These are phyloP conservation scores for Hormaphis cornu DNA, from an alignment of 1,140 invertebrate genomes.

Conservation along the genomic window DNA sequence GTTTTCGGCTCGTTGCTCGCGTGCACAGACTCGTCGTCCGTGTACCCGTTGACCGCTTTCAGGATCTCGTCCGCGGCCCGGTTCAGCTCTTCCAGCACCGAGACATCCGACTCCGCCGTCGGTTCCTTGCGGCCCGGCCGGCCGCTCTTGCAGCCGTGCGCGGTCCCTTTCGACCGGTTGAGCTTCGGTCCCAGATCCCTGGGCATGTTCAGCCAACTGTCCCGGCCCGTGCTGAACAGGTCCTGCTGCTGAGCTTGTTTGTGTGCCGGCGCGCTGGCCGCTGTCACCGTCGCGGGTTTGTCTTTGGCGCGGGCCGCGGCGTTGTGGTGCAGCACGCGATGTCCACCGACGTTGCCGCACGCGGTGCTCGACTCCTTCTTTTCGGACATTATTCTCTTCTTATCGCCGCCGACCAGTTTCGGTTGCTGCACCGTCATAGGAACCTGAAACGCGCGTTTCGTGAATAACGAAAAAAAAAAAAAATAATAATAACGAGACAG, in stretches of 20 bases:
- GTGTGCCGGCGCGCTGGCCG: neutral
- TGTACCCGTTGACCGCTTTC: slow-evolving; percentile 47
- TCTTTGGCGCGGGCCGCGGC: neutral
- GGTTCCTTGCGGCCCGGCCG: neutral
- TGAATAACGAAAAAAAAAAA: too few relatives aligned
- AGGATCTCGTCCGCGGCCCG: slow-evolving; percentile 48
- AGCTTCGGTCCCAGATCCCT: slow-evolving; percentile 32
- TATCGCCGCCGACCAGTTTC: neutral
- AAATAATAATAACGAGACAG: too few relatives aligned
- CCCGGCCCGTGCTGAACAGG: slow-evolving; percentile 33
- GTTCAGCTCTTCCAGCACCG: slow-evolving; percentile 46
- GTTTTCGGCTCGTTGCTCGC: slow-evolving; percentile 40
- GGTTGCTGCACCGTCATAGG: slow-evolving; percentile 27
- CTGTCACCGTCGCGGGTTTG: neutral
- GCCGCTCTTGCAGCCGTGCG: neutral
- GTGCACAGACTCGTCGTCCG: slow-evolving; percentile 43
- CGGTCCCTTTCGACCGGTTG: neutral
- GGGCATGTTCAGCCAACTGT: slow-evolving; percentile 37
- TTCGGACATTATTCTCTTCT: neutral
- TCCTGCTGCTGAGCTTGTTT: neutral
- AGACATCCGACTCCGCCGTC: slow-evolving; percentile 36
- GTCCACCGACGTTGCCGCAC: neutral
- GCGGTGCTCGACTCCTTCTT: slow-evolving; percentile 15
- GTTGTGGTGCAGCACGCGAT: neutral
- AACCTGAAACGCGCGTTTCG: slow-evolving; percentile 1